Evolutionary conservation across 1,140 invertebrate genomes (phyloP).

Genomic region (Plutomurus gul): DNA sequence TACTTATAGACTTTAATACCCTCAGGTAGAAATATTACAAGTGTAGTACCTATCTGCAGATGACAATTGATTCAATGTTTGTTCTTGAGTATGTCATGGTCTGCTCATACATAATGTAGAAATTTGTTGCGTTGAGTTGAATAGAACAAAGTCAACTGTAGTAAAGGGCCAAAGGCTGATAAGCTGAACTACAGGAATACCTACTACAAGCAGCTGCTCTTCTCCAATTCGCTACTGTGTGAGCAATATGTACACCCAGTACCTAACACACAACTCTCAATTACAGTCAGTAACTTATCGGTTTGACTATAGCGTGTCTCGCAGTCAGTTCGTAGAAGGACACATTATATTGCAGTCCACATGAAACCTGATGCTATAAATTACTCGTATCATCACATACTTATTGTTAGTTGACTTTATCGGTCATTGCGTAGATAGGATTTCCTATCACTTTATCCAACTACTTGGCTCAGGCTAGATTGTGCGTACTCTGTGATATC

Average conservation of each 20-base stretch:
- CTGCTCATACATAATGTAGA: background rate
- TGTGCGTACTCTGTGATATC: background rate
- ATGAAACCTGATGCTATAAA: slow-evolving; percentile 27
- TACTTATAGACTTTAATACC: too few relatives aligned
- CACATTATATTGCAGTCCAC: background rate
- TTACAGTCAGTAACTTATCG: slow-evolving; percentile 8
- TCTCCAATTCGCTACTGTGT: too few relatives aligned
- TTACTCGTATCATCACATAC: slow-evolving; percentile 21
- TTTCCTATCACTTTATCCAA: background rate
- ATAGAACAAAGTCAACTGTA: background rate
- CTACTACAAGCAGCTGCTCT: slow-evolving; percentile 15
- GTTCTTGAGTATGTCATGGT: background rate
- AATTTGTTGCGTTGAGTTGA: background rate
- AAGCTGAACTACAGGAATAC: too few relatives aligned
- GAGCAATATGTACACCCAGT: too few relatives aligned
- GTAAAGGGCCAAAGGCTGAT: slow-evolving; percentile 25
- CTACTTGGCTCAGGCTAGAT: background rate
- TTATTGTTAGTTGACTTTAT: slow-evolving; percentile 17
- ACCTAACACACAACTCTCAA: background rate
- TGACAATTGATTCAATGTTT: slow-evolving; percentile 10
- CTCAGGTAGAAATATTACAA: background rate
- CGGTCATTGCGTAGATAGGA: slow-evolving; percentile 11
- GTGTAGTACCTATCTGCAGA: background rate
- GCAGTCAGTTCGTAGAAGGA: background rate
- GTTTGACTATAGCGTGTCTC: background rate